phyloP scores from a whole-genome alignment of 2,113 vertebrate genomes.

The Trochalopteron elliotii region DNA sequence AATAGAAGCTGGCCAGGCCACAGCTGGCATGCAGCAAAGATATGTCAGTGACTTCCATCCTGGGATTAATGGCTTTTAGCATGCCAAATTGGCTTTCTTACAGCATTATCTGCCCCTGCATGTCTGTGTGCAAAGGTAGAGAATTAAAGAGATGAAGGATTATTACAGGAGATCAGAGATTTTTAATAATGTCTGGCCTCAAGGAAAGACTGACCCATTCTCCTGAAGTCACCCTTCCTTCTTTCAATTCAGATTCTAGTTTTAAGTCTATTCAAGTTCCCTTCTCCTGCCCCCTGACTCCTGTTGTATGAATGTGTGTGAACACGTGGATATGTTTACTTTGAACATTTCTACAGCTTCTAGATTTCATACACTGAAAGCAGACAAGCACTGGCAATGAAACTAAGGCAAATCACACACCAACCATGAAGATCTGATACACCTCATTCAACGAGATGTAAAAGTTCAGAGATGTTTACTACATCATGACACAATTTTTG shows the following conservation, averaged over 20 bases:
- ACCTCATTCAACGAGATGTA: neutral
- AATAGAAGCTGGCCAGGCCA: neutral
- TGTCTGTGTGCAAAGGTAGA: neutral
- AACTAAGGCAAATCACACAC: neutral
- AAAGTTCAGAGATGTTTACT: neutral
- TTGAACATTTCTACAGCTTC: neutral
- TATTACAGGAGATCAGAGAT: slow-evolving; percentile 12
- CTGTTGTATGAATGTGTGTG: neutral
- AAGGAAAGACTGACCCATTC: slow-evolving; percentile 15
- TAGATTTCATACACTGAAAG: neutral
- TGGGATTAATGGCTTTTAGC: neutral
- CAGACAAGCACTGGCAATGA: neutral
- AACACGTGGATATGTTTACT: neutral
- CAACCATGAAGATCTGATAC: neutral
- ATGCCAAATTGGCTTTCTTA: slow-evolving; percentile 19
- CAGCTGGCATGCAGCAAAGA: neutral
- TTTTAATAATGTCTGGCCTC: neutral
- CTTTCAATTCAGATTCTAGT: neutral
- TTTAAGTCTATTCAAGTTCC: neutral
- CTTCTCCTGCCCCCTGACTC: neutral
- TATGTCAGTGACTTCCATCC: neutral
- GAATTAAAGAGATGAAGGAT: slow-evolving; percentile 9
- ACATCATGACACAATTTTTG: neutral
- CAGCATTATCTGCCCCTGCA: neutral
- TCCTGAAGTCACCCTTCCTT: neutral